Conservation (phyloP, 2,888 invertebrate species). For the Alviniconcha strummeri region DNA sequence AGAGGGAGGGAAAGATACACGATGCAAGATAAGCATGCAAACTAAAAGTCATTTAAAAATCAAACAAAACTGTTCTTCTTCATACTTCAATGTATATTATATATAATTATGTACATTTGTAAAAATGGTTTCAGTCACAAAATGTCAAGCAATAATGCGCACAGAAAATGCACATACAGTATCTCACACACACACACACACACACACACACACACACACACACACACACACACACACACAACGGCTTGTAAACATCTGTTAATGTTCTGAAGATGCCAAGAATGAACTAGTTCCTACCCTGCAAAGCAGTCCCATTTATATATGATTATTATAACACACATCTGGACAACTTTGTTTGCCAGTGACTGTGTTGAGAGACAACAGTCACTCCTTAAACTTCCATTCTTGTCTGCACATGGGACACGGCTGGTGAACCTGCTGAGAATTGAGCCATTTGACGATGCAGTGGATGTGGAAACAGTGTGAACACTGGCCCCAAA, state of each 20-base stretch:
- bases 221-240: constrained; percentile 28
- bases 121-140: neutral
- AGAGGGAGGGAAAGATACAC: neutral
- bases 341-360: neutral
- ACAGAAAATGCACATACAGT: neutral
- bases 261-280: neutral
- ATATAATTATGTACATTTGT: neutral
- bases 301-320: neutral
- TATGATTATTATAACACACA: neutral
- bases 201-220: constrained; percentile 32
- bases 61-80: neutral
- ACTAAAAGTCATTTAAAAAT: neutral
- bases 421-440: constrained; percentile 76
- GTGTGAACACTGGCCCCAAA: constrained; percentile 99
- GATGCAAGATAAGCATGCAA: too few species aligned
- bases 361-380: neutral
- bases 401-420: constrained; percentile 98
- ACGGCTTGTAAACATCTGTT: neutral
- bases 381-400: constrained; percentile 89
- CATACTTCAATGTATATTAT: neutral
- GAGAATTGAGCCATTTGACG: constrained; percentile 97
- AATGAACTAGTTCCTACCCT: neutral
- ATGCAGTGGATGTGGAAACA: constrained; percentile 99
- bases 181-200: constrained; percentile 29
- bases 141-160: neutral